Evolutionary conservation across 1,140 invertebrate species (phyloP).

Genomic region (Drosophila ficusphila): DNA sequence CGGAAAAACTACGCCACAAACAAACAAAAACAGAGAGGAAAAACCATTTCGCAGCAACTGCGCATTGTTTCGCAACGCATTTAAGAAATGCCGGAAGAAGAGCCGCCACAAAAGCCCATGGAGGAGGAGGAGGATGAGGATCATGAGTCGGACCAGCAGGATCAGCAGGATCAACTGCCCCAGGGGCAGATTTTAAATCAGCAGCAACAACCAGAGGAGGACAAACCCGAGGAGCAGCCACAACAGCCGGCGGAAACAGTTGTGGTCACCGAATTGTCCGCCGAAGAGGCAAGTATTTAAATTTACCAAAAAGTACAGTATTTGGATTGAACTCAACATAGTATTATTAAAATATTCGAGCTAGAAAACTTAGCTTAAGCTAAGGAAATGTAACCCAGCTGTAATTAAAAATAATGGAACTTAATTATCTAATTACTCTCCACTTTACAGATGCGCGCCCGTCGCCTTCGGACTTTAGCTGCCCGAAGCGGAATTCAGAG

Average conservation of each 20-base stretch:
- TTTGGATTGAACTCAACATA: no score
- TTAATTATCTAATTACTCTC: neutral
- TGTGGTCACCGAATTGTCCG: slow-evolving; percentile 86
- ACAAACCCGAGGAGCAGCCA: neutral
- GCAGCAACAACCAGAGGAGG: slow-evolving; percentile 9
- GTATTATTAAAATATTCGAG: no score
- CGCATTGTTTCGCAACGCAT: slow-evolving; percentile 28
- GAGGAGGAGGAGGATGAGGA: slow-evolving; percentile 62
- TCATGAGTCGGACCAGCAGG: slow-evolving; percentile 13
- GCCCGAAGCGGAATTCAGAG: slow-evolving; percentile 52
- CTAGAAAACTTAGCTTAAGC: no score
- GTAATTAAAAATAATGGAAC: no score
- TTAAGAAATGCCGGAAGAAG: slow-evolving; percentile 66
- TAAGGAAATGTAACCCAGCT: no score
- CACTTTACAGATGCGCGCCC: slow-evolving; percentile 87
- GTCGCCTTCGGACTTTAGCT: slow-evolving; percentile 88
- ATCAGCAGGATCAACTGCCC: slow-evolving; percentile 16
- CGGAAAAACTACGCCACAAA: slow-evolving; percentile 69
- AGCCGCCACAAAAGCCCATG: slow-evolving; percentile 66
- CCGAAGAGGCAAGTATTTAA: slow-evolving; percentile 89
- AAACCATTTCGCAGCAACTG: slow-evolving; percentile 22
- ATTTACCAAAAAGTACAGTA: neutral
- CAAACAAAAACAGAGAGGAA: slow-evolving; percentile 44
- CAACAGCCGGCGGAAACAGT: slow-evolving; percentile 9
- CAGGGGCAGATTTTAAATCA: slow-evolving; percentile 1